Evolutionary conservation across 2,888 invertebrate species (phyloP).

Genomic region (Tinea pellionella): DNA sequence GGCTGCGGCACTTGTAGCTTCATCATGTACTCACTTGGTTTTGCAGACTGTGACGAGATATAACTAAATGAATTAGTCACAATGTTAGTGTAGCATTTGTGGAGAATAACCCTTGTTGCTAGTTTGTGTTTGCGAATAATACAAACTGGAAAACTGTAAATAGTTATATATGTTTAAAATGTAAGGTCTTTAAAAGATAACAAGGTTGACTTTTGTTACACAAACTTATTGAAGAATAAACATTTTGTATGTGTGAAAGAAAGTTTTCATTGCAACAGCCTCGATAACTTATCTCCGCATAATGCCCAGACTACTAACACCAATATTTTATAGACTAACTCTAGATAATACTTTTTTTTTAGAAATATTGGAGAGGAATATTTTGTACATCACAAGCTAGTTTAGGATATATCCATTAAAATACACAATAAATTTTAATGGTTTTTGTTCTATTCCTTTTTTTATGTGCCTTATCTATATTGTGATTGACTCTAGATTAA

Average conservation of each 20-base stretch:
- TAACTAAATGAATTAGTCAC: slow-evolving; percentile 63
- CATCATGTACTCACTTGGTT: slow-evolving; percentile 23
- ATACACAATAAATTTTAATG: slow-evolving; percentile 2
- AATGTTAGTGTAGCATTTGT: slow-evolving; percentile 58
- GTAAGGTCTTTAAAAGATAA: slow-evolving; percentile 58
- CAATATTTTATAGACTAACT: neutral
- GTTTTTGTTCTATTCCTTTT: slow-evolving; percentile 4
- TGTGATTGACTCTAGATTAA: too few species aligned
- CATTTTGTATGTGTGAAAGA: slow-evolving; percentile 67
- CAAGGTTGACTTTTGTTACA: slow-evolving; percentile 70
- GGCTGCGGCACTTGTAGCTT: neutral
- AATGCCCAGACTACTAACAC: neutral
- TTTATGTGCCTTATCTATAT: neutral
- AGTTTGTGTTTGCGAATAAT: slow-evolving; percentile 60
- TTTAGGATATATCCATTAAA: slow-evolving; percentile 5
- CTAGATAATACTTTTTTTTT: neutral
- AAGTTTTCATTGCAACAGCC: slow-evolving; percentile 40
- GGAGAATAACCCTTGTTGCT: slow-evolving; percentile 59
- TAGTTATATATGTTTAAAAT: slow-evolving; percentile 66
- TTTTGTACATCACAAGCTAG: neutral
- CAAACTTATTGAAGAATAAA: slow-evolving; percentile 68
- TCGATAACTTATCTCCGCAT: neutral
- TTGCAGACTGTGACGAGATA: slow-evolving; percentile 49
- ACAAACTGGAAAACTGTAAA: slow-evolving; percentile 65
- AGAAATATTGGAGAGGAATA: neutral